Percentiles rank a stretch among this genome's conserved stretches.
Conservation (phyloP, 2,888 invertebrate genomes). For the Colletes collaris region DNA sequence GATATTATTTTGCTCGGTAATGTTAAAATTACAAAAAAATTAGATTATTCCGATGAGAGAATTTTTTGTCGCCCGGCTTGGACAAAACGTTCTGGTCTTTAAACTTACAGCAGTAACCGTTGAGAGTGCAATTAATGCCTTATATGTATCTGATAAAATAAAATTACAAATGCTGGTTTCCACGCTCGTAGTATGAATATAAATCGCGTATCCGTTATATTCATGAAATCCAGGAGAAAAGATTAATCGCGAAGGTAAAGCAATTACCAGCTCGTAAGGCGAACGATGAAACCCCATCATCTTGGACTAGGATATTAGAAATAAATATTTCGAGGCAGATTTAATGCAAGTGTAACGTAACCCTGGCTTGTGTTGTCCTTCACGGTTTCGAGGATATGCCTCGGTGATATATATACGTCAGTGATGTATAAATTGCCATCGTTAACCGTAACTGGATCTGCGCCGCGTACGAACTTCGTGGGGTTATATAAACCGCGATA, state of each 20-base stretch:
- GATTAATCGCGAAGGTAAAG: conserved; percentile 8
- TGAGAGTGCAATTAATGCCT: background rate
- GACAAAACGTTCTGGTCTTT: background rate
- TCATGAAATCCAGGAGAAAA: conserved; percentile 11
- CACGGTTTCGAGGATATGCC: conserved; percentile 1
- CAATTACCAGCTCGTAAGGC: conserved; percentile 1
- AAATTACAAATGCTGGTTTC: conserved; percentile 11
- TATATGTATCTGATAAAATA: background rate
- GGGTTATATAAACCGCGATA: background rate
- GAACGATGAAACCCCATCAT: background rate
- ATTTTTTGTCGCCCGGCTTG: background rate
- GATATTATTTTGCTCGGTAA: no score
- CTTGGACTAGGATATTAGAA: background rate
- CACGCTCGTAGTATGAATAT: conserved; percentile 1
- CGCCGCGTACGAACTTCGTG: conserved; percentile 2
- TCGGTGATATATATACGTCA: background rate
- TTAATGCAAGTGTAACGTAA: conserved; percentile 34
- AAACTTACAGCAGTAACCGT: background rate
- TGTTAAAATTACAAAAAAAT: no score
- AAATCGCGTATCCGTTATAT: background rate
- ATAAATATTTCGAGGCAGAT: background rate
- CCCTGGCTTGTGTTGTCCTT: conserved; percentile 28
- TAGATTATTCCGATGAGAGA: background rate
- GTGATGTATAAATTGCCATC: conserved; percentile 27
- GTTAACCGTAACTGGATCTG: conserved; percentile 21